Base-by-base conservation (phyloP, 2,113 vertebrate genomes). In the Colinus virginianus region DNA sequence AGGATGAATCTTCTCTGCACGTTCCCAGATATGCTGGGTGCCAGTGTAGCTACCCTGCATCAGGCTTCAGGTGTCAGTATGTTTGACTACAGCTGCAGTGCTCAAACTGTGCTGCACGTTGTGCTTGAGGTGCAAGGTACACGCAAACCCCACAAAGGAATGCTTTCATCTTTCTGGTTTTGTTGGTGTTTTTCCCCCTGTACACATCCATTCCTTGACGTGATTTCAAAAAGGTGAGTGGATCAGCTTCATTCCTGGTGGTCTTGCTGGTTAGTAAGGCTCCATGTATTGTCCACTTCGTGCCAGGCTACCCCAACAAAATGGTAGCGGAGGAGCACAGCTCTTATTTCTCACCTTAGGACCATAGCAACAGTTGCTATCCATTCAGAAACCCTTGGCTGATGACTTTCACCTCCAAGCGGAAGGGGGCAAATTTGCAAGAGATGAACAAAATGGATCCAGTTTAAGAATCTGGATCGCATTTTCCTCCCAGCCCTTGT, bases 11-110 rank as follows among this genome's bases (percentile, higher is more conserved):
- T 66, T 89, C 58, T 91, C 83, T 92, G 38, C 42, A 64, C 70
- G 59, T 64, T 90, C 53, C 87, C 32, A 91, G 70, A 78, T 7
- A 2, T 51, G 42, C 66, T 84, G 83, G 78, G 36, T 88, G 69
- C 81, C 78, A 94, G 48, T 43, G 30, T 49, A 67, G 45, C 28
- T 89, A 21, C 38, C 64, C 40, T 67, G 38, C 19, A 17, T 94
- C 68, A 77, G 23, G 30, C 83, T 81, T 83, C 59, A 90, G 94
- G 84, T 62, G 55, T 82, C 91, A 90, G 20, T 91, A 70, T 59
- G 45, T 79, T 68, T 95, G 93, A 75, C 69, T 90, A 51, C 45
- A 34, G 68, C 51, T 67, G 28, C 51, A 25, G 10, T 70, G 28
- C 74, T 82, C 32, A 84, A 87, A 56, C 75, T 48, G 20, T 8